A percentile compares a stretch with the other conserved stretches of the same genome.
phyloP scores from a whole-genome alignment of 2,888 invertebrate species.

The Cyclophora albipunctata region DNA sequence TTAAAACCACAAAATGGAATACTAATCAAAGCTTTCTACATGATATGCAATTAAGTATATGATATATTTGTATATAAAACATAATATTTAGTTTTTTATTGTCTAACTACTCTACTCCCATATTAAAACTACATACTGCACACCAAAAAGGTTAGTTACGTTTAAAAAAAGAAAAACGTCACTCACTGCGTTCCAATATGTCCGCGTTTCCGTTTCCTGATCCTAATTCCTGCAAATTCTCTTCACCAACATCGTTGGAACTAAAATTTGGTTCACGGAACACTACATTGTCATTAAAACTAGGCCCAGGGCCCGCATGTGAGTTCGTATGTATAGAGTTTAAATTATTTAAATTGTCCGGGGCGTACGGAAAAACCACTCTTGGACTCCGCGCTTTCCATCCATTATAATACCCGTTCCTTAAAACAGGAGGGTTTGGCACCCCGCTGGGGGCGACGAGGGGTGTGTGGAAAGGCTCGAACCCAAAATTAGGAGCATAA shows the following conservation, averaged over 20 bases:
- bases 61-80: no score
- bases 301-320: conserved; percentile 46
- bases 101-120: no score
- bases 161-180: background rate
- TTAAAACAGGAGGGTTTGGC: conserved; percentile 35
- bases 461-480: conserved; percentile 43
- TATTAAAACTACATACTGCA: no score
- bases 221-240: conserved; percentile 78
- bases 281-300: conserved; percentile 56
- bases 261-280: conserved; percentile 78
- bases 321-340: conserved; percentile 63
- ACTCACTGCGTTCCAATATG: conserved; percentile 78
- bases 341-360: conserved; percentile 34
- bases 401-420: conserved; percentile 53
- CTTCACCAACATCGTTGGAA: conserved; percentile 75
- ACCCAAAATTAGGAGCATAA: conserved; percentile 54
- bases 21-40: no score
- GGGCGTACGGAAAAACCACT: conserved; percentile 65
- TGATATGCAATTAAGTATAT: no score
- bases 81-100: no score
- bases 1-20: no score
- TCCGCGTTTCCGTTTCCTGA: conserved; percentile 66
- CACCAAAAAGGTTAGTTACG: no score
- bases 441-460: conserved; percentile 7
- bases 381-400: conserved; percentile 68